phyloP scores from a whole-genome alignment of 2,888 invertebrate species.

The Cheilosia grossa region DNA sequence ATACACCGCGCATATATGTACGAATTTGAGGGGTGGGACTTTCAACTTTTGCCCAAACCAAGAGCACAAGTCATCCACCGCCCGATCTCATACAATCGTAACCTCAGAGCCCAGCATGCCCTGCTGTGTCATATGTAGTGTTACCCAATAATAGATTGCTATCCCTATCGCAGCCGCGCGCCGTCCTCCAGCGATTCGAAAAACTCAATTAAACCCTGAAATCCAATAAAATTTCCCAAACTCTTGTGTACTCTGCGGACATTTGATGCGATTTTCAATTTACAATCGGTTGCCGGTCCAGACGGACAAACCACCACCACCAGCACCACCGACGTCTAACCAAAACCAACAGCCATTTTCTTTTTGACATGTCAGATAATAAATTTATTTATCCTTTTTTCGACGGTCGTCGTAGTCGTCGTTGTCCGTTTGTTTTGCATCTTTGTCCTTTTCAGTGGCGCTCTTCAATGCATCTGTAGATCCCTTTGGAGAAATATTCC shows the following conservation, averaged over 20 bases:
- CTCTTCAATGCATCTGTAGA: slow-evolving; percentile 55
- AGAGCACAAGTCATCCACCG: slow-evolving; percentile 48
- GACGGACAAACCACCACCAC: neutral
- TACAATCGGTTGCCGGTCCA: slow-evolving; percentile 45
- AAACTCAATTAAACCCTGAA: slow-evolving; percentile 73
- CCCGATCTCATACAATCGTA: slow-evolving; percentile 1
- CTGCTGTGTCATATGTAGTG: slow-evolving; percentile 11
- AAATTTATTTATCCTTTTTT: slow-evolving; percentile 68
- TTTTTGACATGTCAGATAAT: slow-evolving; percentile 71
- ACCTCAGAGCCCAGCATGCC: neutral
- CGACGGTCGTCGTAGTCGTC: slow-evolving; percentile 20
- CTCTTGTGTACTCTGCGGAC: slow-evolving; percentile 53
- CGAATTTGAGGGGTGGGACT: slow-evolving; percentile 1
- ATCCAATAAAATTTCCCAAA: slow-evolving; percentile 68
- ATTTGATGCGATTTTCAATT: slow-evolving; percentile 74
- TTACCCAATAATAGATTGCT: slow-evolving; percentile 41
- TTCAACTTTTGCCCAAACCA: slow-evolving; percentile 15
- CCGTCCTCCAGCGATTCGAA: slow-evolving; percentile 41
- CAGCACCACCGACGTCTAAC: slow-evolving; percentile 46
- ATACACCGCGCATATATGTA: slow-evolving; percentile 1
- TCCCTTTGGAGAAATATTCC: slow-evolving; percentile 39
- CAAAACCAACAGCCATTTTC: slow-evolving; percentile 70
- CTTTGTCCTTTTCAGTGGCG: slow-evolving; percentile 40
- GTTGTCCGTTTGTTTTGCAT: slow-evolving; percentile 53
- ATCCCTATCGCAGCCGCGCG: slow-evolving; percentile 12